Percentiles rank a stretch among this genome's conserved stretches.
These are phyloP conservation scores for Myathropa florea DNA, from an alignment of 2,888 invertebrate genomes.

Conservation along the genomic window DNA sequence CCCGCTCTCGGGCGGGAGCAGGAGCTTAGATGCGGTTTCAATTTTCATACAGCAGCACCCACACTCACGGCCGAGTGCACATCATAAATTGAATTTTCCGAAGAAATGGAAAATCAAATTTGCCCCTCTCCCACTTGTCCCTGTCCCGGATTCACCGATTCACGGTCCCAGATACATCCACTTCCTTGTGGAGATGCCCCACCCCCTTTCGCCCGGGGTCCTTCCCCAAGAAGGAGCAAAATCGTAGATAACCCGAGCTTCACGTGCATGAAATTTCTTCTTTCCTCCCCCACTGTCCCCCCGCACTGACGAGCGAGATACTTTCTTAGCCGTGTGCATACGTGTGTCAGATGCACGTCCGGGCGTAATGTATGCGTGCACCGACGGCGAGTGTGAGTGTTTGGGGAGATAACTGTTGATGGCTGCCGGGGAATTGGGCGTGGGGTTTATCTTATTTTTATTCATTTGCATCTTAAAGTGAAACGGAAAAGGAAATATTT, in stretches of 20 bases:
- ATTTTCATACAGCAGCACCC: conserved; percentile 41
- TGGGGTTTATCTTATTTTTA: not conserved
- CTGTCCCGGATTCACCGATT: not conserved
- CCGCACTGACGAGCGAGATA: not conserved
- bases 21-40: conserved; percentile 54
- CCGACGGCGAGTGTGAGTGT: not conserved
- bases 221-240: not conserved
- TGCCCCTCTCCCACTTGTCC: conserved; percentile 39
- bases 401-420: not conserved
- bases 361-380: not conserved
- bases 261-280: conserved; percentile 35
- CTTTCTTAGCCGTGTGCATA: not conserved
- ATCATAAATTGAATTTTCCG: conserved; percentile 66
- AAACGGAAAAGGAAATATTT: conserved; percentile 40
- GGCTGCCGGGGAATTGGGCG: not conserved
- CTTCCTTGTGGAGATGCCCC: not conserved
- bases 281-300: not conserved
- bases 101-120: conserved; percentile 68
- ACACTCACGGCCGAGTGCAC: conserved; percentile 50
- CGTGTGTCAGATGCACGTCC: not conserved
- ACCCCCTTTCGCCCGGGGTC: not conserved
- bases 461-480: conserved; percentile 5
- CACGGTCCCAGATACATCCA: not conserved
- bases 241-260: conserved; percentile 23
- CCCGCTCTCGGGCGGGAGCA: not conserved